Conservation (phyloP, 30 jellyfish, hydroid and myxozoan genomes). For the Rhopilema esculentum region DNA sequence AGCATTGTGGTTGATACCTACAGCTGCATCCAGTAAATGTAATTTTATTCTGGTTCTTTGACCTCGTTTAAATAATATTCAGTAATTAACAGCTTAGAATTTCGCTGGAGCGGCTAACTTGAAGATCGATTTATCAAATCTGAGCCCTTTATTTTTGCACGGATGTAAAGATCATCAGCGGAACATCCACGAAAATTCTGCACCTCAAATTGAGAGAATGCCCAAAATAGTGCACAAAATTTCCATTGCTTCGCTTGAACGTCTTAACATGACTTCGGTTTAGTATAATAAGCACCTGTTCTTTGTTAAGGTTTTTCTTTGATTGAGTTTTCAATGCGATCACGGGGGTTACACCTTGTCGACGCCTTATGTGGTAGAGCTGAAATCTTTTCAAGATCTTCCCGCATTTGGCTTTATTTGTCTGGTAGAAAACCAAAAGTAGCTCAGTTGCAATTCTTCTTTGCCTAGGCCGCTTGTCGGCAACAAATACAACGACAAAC, state of each 20-base stretch:
- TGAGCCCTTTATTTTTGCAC: background rate
- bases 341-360: conserved; percentile 47
- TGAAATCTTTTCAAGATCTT: conserved; percentile 2
- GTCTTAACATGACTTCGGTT: conserved; percentile 34
- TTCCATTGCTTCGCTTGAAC: background rate
- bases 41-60: conserved; percentile 13
- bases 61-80: conserved; percentile 35
- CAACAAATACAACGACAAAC: background rate
- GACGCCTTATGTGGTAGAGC: background rate
- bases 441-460: background rate
- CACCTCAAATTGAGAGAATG: background rate
- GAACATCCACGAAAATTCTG: background rate
- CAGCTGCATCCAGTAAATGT: conserved; percentile 47
- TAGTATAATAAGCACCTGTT: conserved; percentile 43
- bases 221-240: background rate
- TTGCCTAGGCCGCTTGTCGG: background rate
- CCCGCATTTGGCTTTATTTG: background rate
- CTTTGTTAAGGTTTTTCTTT: conserved; percentile 32
- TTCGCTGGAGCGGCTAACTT: background rate
- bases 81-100: background rate
- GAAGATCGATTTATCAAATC: background rate
- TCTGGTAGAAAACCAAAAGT: background rate
- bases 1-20: conserved; percentile 41
- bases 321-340: background rate
- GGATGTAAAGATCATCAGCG: background rate